These are phyloP conservation scores for Pachypanchax playfairii DNA, from an alignment of 2,113 vertebrate species.

Conservation along the genomic window DNA sequence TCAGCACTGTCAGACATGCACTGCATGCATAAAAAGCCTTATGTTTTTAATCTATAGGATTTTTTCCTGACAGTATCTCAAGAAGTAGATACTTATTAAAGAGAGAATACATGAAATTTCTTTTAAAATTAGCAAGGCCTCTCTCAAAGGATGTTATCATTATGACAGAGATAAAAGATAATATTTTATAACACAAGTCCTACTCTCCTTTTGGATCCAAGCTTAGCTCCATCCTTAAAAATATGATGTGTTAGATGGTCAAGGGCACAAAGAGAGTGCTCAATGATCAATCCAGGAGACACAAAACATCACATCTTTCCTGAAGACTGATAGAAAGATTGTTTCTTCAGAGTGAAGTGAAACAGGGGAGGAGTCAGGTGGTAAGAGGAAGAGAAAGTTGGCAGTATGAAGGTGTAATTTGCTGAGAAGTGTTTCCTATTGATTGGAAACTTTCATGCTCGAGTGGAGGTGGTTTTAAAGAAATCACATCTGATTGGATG, in stretches of 20 bases:
- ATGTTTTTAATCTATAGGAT: slow-evolving; percentile 18
- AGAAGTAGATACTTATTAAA: slow-evolving; percentile 28
- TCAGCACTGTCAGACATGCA: slow-evolving; percentile 25
- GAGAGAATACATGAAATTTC: not conserved
- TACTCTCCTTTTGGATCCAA: not conserved
- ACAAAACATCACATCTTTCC: too few relatives aligned
- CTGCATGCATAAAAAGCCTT: slow-evolving; percentile 38
- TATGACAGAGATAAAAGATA: not conserved
- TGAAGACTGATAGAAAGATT: too few relatives aligned
- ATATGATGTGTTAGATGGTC: slow-evolving; percentile 7
- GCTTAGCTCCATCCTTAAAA: not conserved
- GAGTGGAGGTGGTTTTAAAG: slow-evolving; percentile 31
- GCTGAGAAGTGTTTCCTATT: slow-evolving; percentile 23
- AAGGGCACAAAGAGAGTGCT: slow-evolving; percentile 37
- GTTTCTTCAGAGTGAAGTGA: slow-evolving; percentile 9
- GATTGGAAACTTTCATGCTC: slow-evolving; percentile 28
- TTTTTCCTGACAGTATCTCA: slow-evolving; percentile 18
- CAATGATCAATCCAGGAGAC: slow-evolving; percentile 28
- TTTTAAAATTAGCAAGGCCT: slow-evolving; percentile 18
- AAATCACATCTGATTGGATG: slow-evolving; percentile 27
- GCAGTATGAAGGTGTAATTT: slow-evolving; percentile 10
- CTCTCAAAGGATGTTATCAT: slow-evolving; percentile 1
- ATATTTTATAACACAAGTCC: slow-evolving; percentile 17
- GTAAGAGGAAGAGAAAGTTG: slow-evolving; percentile 1
- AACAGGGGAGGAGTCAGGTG: slow-evolving; percentile 10